Evolutionary conservation across 2,113 vertebrate genomes (phyloP).

Genomic region (Leptocoma aspasia): DNA sequence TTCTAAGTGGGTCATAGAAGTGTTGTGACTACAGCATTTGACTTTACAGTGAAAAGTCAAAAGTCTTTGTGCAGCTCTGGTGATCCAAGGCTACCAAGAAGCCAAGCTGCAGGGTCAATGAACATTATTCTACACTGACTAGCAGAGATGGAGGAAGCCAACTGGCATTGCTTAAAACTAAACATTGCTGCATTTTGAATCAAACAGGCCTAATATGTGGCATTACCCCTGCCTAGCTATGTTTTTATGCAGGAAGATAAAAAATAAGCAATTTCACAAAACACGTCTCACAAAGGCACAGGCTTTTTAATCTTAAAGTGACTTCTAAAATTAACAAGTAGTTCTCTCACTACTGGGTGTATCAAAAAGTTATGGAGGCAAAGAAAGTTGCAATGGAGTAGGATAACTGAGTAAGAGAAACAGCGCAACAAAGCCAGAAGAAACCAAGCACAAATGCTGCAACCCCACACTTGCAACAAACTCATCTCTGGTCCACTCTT

Average conservation of each 20-base stretch:
- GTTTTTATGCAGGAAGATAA: neutral
- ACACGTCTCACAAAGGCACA: neutral
- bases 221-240: neutral
- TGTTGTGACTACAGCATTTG: neutral
- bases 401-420: neutral
- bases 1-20: neutral
- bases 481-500: neutral
- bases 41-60: neutral
- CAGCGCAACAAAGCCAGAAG: neutral
- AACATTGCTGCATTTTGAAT: neutral
- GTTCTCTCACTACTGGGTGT: neutral
- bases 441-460: neutral
- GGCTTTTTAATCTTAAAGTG: neutral
- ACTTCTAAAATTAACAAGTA: neutral
- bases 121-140: neutral
- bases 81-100: neutral
- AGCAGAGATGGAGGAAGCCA: neutral
- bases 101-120: neutral
- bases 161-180: neutral
- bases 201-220: neutral
- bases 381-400: neutral
- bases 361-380: neutral
- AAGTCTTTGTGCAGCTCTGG: neutral
- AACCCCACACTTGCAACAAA: neutral
- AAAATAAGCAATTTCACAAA: neutral